Percentiles rank a stretch among this genome's conserved stretches.
phyloP scores from a whole-genome alignment of 2,113 vertebrate genomes.

The Antidorcas marsupialis region DNA sequence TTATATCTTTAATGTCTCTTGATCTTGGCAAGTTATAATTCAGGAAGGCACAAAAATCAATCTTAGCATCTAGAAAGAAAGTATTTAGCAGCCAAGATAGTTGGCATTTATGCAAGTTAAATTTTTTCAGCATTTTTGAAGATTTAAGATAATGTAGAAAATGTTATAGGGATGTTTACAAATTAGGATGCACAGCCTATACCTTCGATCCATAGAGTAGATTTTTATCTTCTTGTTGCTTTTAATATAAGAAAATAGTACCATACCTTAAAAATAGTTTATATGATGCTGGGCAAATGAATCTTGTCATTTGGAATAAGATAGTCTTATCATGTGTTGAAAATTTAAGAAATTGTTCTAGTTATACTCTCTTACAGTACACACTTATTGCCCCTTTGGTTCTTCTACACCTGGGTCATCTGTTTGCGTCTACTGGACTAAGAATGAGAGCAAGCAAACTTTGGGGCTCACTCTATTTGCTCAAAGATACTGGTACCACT shows the following conservation, averaged over 20 bases:
- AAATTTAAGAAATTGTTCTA: neutral
- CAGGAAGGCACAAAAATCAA: conserved; percentile 70
- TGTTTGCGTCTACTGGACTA: neutral
- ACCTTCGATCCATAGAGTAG: neutral
- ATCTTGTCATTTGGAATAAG: neutral
- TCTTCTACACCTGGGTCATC: neutral
- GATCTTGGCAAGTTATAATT: conserved; percentile 67
- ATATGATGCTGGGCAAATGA: neutral
- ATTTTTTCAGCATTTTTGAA: conserved; percentile 55
- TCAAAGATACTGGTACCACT: neutral
- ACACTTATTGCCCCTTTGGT: neutral
- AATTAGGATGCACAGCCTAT: neutral
- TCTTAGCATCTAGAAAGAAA: conserved; percentile 66
- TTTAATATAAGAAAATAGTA: neutral
- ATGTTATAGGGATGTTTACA: neutral
- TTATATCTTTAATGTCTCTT: conserved; percentile 55
- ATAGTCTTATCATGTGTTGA: neutral
- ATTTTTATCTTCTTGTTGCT: conserved; percentile 13
- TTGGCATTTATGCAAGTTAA: conserved; percentile 65
- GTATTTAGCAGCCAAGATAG: conserved; percentile 64
- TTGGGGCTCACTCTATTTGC: neutral
- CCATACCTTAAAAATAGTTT: neutral
- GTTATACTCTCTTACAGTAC: neutral
- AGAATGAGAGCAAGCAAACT: neutral
- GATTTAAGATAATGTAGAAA: conserved; percentile 47